Conservation (phyloP, 2,888 invertebrate species). For the Ochropleura leucogaster region DNA sequence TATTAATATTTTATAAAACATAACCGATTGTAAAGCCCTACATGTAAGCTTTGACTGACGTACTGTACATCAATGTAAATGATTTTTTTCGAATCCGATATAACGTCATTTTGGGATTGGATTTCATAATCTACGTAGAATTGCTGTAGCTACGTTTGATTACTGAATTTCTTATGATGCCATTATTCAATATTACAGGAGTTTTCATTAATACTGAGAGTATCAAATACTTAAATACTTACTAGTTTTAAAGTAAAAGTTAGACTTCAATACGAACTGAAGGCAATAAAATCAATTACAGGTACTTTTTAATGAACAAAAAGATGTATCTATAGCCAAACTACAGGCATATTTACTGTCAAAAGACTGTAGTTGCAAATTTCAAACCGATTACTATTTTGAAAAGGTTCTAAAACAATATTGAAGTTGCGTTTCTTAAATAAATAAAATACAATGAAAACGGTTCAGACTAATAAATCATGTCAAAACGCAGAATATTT, state of each 20-base stretch:
- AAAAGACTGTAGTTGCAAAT: neutral
- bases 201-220: neutral
- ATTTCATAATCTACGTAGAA: neutral
- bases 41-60: no score
- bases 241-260: neutral
- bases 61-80: no score
- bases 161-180: neutral
- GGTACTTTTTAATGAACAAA: neutral
- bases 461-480: slow-evolving; percentile 34
- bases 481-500: slow-evolving; percentile 35
- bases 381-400: neutral
- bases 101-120: neutral
- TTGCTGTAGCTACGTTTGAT: neutral
- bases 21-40: no score
- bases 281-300: neutral
- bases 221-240: neutral
- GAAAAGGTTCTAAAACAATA: neutral
- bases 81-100: no score
- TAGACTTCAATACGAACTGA: neutral
- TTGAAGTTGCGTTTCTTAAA: neutral
- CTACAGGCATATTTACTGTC: neutral
- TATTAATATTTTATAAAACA: no score
- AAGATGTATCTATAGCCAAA: neutral
- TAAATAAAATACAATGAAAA: slow-evolving; percentile 12
- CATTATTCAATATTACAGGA: no score